A percentile compares a stretch with the other conserved stretches of the same genome.
Conservation (phyloP, 2,888 invertebrate genomes). For the Aphrophora alni region DNA sequence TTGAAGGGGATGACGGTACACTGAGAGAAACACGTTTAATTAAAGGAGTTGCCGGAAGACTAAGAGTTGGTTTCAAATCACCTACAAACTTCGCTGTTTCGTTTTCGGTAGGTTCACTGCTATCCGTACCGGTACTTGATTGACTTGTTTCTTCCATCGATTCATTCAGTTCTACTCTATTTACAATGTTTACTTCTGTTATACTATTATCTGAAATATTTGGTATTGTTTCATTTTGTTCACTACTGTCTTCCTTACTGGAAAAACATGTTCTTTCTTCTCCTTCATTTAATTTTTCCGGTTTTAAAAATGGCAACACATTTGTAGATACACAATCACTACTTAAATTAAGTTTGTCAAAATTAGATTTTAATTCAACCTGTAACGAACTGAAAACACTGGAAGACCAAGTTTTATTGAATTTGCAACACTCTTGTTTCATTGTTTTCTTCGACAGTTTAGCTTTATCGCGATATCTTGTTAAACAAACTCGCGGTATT, state of each 20-base stretch:
- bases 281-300: background rate
- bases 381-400: background rate
- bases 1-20: background rate
- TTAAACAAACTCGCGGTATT: conserved; percentile 34
- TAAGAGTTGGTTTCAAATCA: background rate
- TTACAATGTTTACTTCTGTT: background rate
- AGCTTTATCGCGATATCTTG: conserved; percentile 14
- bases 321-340: background rate
- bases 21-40: background rate
- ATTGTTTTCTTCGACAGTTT: background rate
- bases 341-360: background rate
- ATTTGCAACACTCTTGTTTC: background rate
- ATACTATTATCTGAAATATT: background rate
- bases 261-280: background rate
- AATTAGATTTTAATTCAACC: background rate
- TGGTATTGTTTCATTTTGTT: background rate
- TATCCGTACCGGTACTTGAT: background rate
- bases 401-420: background rate
- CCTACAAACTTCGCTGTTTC: conserved; percentile 17
- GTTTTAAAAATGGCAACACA: background rate
- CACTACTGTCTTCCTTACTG: background rate
- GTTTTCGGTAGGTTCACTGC: background rate
- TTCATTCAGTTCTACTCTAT: background rate
- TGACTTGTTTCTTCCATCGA: background rate
- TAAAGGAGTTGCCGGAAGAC: background rate